Evolutionary conservation across 2,113 vertebrate species (phyloP), one percentile per base, ranked within the genome.

Genomic region (Pyxicephalus adspersus): DNA sequence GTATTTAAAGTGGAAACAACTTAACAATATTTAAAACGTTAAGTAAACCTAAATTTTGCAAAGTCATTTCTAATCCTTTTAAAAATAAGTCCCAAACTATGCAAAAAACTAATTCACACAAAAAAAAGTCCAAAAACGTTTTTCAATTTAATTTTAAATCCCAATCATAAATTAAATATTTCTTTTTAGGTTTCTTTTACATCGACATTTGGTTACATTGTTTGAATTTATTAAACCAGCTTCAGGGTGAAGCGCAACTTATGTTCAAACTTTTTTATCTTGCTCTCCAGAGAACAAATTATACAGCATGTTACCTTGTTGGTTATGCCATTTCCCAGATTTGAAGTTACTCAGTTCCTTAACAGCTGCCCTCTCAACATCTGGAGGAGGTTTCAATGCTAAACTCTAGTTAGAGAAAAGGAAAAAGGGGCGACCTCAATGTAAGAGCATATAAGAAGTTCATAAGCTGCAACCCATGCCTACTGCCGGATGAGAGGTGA

Each of bases 381-480:
- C 71, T 74, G 71, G 71, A 74, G 70, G 25, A 73, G 54, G 71
- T 74, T 74, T 34, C 54, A 58, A 34, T 38, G 55, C 55, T 55
- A 55, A 72, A 55, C 26, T 13, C 52, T 74, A n/a, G 20, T 74
- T 18, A 74, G 61, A 2, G 16, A 28, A 64, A 63, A 61, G n/a
- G 52, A 55, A 54, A 55, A 34, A 45, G 5, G 20, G 34, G 71
- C 38, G 71, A 74, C 54, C 71, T 54, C 70, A 8, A 58, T 58
- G 58, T 38, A 74, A 60, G 22, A 34, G 23, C 71, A 38, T 60
- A 34, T 34, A 74, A 55, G 16, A 74, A 38, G 71, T 74, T 74
- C 28, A n/a, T 28, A 38, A 16, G 71, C 54, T 6, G 31, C 71
- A n/a, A 34, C 71, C 54, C 57, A 19, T 57, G 70, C 51, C 31